A percentile compares a stretch with the other conserved stretches of the same genome.
Evolutionary conservation across 2,888 invertebrate species (phyloP).

Genomic region (Meiosimyza decipiens): DNA sequence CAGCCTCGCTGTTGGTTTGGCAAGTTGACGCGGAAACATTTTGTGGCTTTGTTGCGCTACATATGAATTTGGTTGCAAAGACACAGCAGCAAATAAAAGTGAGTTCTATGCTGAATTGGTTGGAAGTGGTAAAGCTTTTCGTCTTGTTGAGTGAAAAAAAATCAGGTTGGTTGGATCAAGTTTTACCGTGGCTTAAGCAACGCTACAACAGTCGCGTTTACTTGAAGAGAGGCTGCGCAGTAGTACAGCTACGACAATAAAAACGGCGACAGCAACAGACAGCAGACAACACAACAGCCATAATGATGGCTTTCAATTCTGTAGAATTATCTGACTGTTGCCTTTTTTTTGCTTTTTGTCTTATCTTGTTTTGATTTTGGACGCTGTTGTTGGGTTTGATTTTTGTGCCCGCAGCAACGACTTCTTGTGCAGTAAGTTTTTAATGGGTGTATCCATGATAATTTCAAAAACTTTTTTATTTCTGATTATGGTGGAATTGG

Average conservation of each 20-base stretch:
- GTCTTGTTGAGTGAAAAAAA: neutral
- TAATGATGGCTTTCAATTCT: neutral
- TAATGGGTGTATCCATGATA: too few species aligned
- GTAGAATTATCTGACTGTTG: constrained; percentile 16
- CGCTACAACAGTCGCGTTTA: neutral
- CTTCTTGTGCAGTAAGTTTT: too few species aligned
- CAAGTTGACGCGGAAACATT: constrained; percentile 30
- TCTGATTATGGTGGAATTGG: too few species aligned
- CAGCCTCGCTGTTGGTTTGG: neutral
- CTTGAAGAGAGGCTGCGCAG: neutral
- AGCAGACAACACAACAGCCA: neutral
- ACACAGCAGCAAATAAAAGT: constrained; percentile 14
- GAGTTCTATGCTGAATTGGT: constrained; percentile 24
- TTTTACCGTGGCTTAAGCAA: neutral
- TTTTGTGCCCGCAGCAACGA: too few species aligned
- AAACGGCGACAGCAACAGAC: neutral
- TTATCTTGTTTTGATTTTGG: too few species aligned
- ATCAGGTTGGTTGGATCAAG: neutral
- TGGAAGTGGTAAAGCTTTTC: neutral
- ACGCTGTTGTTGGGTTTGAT: neutral
- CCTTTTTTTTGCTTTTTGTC: too few species aligned
- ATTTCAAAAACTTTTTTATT: too few species aligned
- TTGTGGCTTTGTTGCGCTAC: constrained; percentile 8
- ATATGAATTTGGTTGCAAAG: neutral
- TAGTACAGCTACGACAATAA: neutral